Conservation (phyloP, 2,888 invertebrate species). For the Xiphydria camelus region DNA sequence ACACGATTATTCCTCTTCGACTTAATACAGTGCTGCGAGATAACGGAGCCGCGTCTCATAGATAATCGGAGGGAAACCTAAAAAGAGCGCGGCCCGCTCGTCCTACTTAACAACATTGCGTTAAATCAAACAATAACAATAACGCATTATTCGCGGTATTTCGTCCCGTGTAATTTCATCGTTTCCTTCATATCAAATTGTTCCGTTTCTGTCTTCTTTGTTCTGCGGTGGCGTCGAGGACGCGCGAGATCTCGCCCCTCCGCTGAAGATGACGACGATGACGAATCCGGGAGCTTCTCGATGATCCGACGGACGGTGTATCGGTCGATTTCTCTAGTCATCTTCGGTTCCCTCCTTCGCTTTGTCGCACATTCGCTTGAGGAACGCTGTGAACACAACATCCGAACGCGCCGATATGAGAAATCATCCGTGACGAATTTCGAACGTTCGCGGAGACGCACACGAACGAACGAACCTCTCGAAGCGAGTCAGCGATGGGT, state of each 20-base stretch:
- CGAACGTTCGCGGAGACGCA: no score
- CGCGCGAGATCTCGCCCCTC: no score
- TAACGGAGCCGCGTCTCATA: constrained; percentile 13
- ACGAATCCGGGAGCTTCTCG: no score
- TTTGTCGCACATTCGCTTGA: constrained; percentile 81
- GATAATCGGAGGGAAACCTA: constrained; percentile 18
- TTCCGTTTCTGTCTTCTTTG: no score
- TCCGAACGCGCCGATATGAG: constrained; percentile 39
- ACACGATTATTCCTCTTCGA: constrained; percentile 35
- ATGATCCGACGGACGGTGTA: no score
- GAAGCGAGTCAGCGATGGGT: constrained; percentile 32
- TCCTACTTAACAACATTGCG: constrained; percentile 33
- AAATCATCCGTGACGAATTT: background rate
- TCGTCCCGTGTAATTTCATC: no score
- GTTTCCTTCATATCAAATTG: no score
- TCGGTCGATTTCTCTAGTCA: no score
- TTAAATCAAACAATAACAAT: constrained; percentile 35
- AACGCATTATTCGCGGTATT: no score
- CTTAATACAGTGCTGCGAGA: constrained; percentile 36
- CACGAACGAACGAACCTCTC: background rate
- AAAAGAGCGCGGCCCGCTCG: no score
- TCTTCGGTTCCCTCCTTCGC: constrained; percentile 29
- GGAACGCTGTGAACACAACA: constrained; percentile 66
- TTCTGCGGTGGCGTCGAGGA: no score
- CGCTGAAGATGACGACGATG: no score